Evolutionary conservation across 2,888 invertebrate species (phyloP).

Genomic region (Calameuta pallipes): DNA sequence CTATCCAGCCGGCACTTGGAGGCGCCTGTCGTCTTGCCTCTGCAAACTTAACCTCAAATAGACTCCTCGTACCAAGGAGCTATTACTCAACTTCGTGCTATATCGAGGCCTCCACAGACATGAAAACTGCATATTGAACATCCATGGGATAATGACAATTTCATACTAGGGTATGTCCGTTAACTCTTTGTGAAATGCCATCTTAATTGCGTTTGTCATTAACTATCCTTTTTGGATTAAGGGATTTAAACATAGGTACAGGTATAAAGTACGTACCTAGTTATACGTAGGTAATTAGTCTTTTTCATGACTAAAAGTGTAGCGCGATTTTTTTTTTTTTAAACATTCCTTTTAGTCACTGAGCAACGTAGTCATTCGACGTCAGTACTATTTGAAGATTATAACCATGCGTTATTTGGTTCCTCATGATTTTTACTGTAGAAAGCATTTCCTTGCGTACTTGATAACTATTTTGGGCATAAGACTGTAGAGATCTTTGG

Average conservation of each 20-base stretch:
- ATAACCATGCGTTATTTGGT: background rate
- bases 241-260: background rate
- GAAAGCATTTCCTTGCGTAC: too few relatives aligned
- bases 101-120: background rate
- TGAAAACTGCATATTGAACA: background rate
- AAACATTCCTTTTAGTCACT: background rate
- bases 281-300: background rate
- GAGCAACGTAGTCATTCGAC: background rate
- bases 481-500: background rate
- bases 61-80: background rate
- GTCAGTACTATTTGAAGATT: background rate
- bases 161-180: background rate
- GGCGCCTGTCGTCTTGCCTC: background rate
- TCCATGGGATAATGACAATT: background rate
- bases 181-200: background rate
- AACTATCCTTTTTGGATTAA: conserved; percentile 29
- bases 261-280: background rate
- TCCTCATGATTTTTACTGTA: background rate
- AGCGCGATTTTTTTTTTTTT: background rate
- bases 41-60: background rate
- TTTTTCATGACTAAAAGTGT: background rate
- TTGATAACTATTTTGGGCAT: conserved; percentile 10
- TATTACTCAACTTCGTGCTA: background rate
- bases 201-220: conserved; percentile 36
- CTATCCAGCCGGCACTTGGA: background rate